Base-by-base conservation (phyloP, 2,113 vertebrate species). In the Phasianus colchicus region DNA sequence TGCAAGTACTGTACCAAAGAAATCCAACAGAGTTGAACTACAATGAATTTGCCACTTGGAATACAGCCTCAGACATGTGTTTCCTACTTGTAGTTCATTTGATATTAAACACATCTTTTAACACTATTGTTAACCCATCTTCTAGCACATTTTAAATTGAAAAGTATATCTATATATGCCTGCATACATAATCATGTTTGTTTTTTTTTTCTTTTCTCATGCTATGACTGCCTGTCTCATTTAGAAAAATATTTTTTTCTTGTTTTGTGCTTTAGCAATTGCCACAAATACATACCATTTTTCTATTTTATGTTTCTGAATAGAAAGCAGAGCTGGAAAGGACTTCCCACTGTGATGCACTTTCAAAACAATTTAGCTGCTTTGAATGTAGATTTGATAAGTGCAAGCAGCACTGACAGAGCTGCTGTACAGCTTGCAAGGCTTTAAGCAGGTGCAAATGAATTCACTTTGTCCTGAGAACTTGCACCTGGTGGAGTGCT, bases 301-400 rank as follows among this genome's bases (percentile, higher is more conserved):
- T 95, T 75, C 50, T 38, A 66, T 58, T 88, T 85, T 45, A 55
- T 89, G 36, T 32, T 96, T 97, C 89, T 85, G 43, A 94, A 88
- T n/a, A 95, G 74, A 71, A 96, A 95, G 63, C 64, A 36, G 71
- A 95, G 32, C 52, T 75, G 72, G 77, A 78, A 95, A 94, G 48
- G 88, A 78, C 78, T 96, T 81, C 90, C 93, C 75, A 88, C 80
- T 94, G 92, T 69, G 95, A 93, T 78, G 45, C 50, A 94, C 85
- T 96, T 97, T 92, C 73, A 95, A 95, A 98, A 97, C 91, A 96
- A 96, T 96, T 97, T 96, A 83, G 42, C 55, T 84, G 81, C 82
- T 97, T 96, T 86, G 85, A 97, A 97, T 92, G 88, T 86, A 97
- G 95, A 97, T 97, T 96, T 80, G 83, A 17, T 96, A 92, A 94